Evolutionary conservation across 1,140 invertebrate genomes (phyloP).

Genomic region (Charaxes varanes): DNA sequence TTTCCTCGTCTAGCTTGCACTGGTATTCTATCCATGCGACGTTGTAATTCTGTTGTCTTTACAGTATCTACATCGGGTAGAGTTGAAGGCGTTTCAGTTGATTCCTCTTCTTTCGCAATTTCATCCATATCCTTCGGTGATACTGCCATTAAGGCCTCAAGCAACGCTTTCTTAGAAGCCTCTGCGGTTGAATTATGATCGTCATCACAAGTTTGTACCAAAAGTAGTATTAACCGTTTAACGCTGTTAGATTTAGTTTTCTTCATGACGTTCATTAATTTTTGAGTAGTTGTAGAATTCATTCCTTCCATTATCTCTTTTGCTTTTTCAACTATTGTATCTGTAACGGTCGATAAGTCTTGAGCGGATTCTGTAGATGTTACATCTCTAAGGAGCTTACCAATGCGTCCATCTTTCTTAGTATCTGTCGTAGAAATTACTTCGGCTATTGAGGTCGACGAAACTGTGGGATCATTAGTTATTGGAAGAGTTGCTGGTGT

Average conservation of each 20-base stretch:
- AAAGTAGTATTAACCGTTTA: constrained; percentile 81
- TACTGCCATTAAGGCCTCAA: constrained; percentile 79
- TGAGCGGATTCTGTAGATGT: constrained; percentile 49
- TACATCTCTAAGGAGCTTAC: constrained; percentile 43
- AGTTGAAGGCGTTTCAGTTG: constrained; percentile 37
- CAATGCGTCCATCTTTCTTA: constrained; percentile 35
- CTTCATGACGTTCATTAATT: constrained; percentile 86
- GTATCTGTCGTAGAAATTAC: constrained; percentile 28
- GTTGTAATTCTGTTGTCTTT: constrained; percentile 33
- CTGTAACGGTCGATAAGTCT: constrained; percentile 56
- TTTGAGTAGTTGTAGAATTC: constrained; percentile 83
- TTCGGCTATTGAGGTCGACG: constrained; percentile 41
- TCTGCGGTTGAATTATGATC: constrained; percentile 80
- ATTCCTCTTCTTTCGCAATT: constrained; percentile 55
- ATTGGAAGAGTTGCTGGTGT: constrained; percentile 10
- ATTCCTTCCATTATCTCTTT: constrained; percentile 84
- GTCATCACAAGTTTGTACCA: constrained; percentile 85
- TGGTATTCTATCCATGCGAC: constrained; percentile 46
- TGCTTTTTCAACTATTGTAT: constrained; percentile 79
- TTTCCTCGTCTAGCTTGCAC: constrained; percentile 50
- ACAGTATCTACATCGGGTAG: constrained; percentile 36
- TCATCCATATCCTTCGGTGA: constrained; percentile 74
- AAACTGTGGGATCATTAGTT: constrained; percentile 27
- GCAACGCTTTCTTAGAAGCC: constrained; percentile 76
- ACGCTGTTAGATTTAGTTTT: constrained; percentile 85